Evolutionary conservation across 2,113 vertebrate genomes (phyloP), one percentile per base, ranked within the genome.

Genomic region (Forbesichthys papilliferus): DNA sequence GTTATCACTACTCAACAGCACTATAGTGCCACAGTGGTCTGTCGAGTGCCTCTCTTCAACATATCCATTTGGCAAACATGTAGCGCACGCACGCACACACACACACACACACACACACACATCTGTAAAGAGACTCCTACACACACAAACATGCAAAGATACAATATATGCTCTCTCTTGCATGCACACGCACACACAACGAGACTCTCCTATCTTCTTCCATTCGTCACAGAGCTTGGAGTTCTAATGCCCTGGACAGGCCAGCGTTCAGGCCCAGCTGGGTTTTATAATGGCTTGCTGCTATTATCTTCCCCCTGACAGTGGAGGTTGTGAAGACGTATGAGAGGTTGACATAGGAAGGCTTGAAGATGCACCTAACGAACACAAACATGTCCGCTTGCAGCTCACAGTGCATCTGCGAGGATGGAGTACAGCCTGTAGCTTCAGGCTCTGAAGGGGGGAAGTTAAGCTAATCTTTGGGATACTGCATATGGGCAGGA

Each of bases 181-280:
- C 16, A 16, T 16, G 16, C 68, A 60, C 61, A 55, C 79, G 56
- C 61, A 53, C 36, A 57, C 61, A 54, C 42, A 70, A 61, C n/a
- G 67, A 51, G 58, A 74, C 77, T 71, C 73, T 56, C 85, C 84
- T 86, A 90, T 89, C 89, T 91, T 88, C 87, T 89, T 67, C 68
- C 80, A 89, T 91, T 90, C 64, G 88, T 88, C 87, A 91, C 83
- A 84, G 81, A 16, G 80, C 84, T 87, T 90, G 87, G 86, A 87
- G 86, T 84, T 86, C 82, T 86, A 87, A 86, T 90, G 73, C 84
- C 68, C 71, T 48, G 58, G 85, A 75, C 80, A 72, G 84, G 81
- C 84, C 70, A 82, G 76, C 63, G 64, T 78, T 83, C 81, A 87
- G 78, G 87, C 82, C 84, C 75, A 66, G 74, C 70, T 68, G 62